A percentile compares a stretch with the other conserved stretches of the same genome.
phyloP scores from a whole-genome alignment of 2,888 invertebrate genomes.

The Erebia aethiops region DNA sequence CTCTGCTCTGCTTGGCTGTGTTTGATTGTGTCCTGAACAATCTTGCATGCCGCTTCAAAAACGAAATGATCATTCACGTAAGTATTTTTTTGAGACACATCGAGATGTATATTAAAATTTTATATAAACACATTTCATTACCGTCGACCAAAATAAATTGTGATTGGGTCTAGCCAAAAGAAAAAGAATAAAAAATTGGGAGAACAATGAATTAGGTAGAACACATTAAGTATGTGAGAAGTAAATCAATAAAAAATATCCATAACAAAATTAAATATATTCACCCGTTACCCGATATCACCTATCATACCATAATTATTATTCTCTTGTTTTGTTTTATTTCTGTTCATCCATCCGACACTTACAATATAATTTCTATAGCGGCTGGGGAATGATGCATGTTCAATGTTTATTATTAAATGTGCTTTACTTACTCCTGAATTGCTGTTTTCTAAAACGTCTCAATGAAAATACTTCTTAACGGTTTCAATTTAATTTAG shows the following conservation, averaged over 20 bases:
- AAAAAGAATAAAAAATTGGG: slow-evolving; percentile 39
- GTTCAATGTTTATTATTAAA: slow-evolving; percentile 38
- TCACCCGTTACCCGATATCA: slow-evolving; percentile 71
- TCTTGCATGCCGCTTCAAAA: slow-evolving; percentile 90
- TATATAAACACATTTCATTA: slow-evolving; percentile 46
- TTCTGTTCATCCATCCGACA: slow-evolving; percentile 77
- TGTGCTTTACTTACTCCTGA: slow-evolving; percentile 33
- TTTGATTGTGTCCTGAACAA: slow-evolving; percentile 91
- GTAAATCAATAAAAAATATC: slow-evolving; percentile 33
- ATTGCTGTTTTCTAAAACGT: slow-evolving; percentile 25
- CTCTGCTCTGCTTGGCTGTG: slow-evolving; percentile 93
- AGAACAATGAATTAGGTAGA: slow-evolving; percentile 44
- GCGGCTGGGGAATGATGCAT: slow-evolving; percentile 83
- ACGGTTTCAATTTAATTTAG: not conserved
- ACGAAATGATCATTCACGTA: slow-evolving; percentile 88
- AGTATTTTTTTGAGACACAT: slow-evolving; percentile 86
- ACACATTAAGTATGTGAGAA: slow-evolving; percentile 40
- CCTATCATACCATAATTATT: slow-evolving; percentile 61
- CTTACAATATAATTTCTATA: slow-evolving; percentile 68
- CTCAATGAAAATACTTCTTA: not conserved
- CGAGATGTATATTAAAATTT: slow-evolving; percentile 57
- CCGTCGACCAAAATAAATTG: slow-evolving; percentile 35
- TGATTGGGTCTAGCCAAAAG: slow-evolving; percentile 31
- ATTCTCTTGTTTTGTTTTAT: slow-evolving; percentile 55
- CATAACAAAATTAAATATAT: slow-evolving; percentile 45